phyloP scores from a whole-genome alignment of 2,797 vertebrate genomes.

The Channa striata region DNA sequence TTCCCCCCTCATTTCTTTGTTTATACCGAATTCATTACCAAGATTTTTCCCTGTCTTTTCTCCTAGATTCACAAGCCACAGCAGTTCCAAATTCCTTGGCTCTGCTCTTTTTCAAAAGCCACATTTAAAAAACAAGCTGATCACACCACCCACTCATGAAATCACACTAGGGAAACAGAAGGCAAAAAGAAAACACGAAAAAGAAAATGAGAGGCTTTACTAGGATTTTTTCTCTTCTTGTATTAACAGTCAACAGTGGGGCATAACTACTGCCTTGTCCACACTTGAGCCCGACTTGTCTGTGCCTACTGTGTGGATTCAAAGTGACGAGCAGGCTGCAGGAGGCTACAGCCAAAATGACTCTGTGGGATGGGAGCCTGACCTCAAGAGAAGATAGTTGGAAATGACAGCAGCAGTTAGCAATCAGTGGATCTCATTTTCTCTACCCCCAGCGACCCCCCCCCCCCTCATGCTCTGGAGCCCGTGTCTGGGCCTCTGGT shows the following conservation, averaged over 20 bases:
- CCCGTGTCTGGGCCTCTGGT: conserved; percentile 83
- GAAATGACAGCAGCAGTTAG: conserved; percentile 84
- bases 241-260: conserved; percentile 63
- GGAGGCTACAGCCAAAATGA: conserved; percentile 73
- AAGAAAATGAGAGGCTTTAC: conserved; percentile 62
- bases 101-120: conserved; percentile 82
- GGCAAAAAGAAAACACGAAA: conserved; percentile 66
- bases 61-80: conserved; percentile 82
- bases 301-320: conserved; percentile 72
- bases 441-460: conserved; percentile 45
- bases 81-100: conserved; percentile 84
- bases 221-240: conserved; percentile 36
- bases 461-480: conserved; percentile 66
- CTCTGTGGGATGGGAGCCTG: conserved; percentile 77
- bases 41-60: conserved; percentile 73
- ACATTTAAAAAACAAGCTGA: conserved; percentile 83
- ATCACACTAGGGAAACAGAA: conserved; percentile 73
- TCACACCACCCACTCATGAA: conserved; percentile 83
- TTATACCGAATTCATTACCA: conserved; percentile 81
- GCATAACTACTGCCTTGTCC: conserved; percentile 69
- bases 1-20: conserved; percentile 66
- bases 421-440: conserved; percentile 83
- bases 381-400: conserved; percentile 80
- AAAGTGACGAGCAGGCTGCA: conserved; percentile 63
- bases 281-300: conserved; percentile 58